Percentiles rank a stretch among this genome's conserved stretches.
Conservation (phyloP, 2,797 vertebrate genomes). For the Margarornis squamiger region DNA sequence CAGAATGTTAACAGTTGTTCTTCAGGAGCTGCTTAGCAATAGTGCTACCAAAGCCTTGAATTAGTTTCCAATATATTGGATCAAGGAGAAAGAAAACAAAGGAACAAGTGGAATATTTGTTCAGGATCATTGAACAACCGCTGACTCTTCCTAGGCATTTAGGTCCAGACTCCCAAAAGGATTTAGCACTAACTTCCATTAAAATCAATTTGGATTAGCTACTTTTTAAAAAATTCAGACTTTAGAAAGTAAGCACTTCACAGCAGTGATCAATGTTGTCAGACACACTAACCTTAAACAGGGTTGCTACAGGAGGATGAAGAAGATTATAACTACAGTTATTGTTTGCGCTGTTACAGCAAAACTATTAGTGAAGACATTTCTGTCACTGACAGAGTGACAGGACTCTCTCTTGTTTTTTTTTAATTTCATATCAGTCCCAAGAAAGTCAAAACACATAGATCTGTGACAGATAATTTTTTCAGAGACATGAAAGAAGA, state of each 20-base stretch:
- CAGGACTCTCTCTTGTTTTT: background rate
- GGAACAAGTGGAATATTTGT: background rate
- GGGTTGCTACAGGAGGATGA: background rate
- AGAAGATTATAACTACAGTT: background rate
- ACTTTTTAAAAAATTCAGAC: background rate
- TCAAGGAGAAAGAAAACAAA: background rate
- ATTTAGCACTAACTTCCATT: background rate
- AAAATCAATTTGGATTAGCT: background rate
- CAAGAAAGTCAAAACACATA: background rate
- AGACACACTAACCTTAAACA: background rate
- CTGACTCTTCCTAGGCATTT: background rate
- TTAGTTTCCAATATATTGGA: background rate
- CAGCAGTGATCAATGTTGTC: background rate
- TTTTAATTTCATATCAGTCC: background rate
- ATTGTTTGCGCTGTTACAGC: accelerated
- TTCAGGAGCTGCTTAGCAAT: background rate
- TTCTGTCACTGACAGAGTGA: background rate
- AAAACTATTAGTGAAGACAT: background rate
- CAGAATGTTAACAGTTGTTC: background rate
- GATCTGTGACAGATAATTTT: background rate
- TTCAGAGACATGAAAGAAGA: background rate
- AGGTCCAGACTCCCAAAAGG: background rate
- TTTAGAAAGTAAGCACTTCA: background rate
- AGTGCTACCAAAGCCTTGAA: background rate
- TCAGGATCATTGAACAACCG: background rate